A percentile compares a stretch with the other conserved stretches of the same genome.
These are phyloP conservation scores for Tokudaia muenninki DNA, from an alignment of 2,797 vertebrate species.

Conservation along the genomic window DNA sequence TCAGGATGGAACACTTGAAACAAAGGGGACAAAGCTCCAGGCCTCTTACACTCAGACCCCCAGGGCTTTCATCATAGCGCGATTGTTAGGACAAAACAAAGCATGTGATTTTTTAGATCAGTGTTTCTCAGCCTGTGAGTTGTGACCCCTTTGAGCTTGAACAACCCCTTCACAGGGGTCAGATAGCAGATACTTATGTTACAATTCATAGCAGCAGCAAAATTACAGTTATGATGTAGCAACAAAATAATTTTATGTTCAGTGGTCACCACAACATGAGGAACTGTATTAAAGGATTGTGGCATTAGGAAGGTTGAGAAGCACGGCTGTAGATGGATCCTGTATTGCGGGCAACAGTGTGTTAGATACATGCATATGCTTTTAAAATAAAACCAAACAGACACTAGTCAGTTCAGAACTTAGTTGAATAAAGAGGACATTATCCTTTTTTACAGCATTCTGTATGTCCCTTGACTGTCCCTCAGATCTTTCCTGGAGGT, in stretches of 20 bases:
- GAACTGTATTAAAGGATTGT: not conserved
- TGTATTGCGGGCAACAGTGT: not conserved
- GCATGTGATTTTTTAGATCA: constrained; percentile 5
- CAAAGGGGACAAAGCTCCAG: not conserved
- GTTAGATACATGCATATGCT: not conserved
- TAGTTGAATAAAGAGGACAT: constrained; percentile 35
- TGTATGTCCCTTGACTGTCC: not conserved
- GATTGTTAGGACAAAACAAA: not conserved
- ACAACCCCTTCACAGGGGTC: not conserved
- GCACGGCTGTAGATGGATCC: not conserved
- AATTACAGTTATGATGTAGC: not conserved
- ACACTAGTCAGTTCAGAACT: not conserved
- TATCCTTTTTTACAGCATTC: not conserved
- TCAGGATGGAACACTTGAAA: not conserved
- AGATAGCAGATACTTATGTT: not conserved
- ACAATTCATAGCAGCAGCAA: not conserved
- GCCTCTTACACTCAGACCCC: not conserved
- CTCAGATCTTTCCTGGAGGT: not conserved
- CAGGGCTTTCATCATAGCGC: not conserved
- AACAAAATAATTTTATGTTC: not conserved
- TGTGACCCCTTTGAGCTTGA: not conserved
- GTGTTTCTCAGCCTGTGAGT: not conserved
- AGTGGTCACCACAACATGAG: not conserved
- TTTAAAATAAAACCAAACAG: not conserved
- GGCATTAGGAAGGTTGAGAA: not conserved